phyloP scores from a whole-genome alignment of 2,113 vertebrate genomes.

The Esox niger region DNA sequence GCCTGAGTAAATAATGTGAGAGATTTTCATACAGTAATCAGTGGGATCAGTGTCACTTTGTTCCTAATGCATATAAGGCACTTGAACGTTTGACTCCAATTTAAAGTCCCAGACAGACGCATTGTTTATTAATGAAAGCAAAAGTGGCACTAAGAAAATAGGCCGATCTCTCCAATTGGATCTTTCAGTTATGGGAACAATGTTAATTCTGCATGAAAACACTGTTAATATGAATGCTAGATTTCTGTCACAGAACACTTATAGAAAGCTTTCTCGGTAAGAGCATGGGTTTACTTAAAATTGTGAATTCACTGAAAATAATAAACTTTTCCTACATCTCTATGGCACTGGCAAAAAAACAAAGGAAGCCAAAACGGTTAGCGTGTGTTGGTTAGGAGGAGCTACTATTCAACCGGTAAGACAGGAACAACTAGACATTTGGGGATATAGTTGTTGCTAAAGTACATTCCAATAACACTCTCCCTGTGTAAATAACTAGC shows the following conservation, averaged over 20 bases:
- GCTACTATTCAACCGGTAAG: conserved; percentile 6
- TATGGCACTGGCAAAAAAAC: not conserved
- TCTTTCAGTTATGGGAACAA: not conserved
- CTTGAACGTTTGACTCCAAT: not conserved
- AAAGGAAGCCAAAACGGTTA: not conserved
- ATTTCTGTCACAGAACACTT: too few relatives aligned
- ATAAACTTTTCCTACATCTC: not conserved
- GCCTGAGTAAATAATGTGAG: not conserved
- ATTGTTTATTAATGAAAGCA: not conserved
- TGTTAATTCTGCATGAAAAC: not conserved
- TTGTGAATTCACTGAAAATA: conserved; percentile 1
- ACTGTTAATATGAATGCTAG: too few relatives aligned
- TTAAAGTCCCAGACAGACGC: not conserved
- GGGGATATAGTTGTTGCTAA: not conserved
- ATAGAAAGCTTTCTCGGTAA: too few relatives aligned
- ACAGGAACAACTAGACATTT: conserved; percentile 20
- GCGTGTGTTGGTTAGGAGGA: not conserved
- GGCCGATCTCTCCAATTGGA: not conserved
- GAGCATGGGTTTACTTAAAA: too few relatives aligned
- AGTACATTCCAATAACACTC: not conserved
- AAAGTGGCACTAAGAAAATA: too few relatives aligned
- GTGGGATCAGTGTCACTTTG: not conserved
- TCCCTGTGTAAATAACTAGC: not conserved
- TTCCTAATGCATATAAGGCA: too few relatives aligned
- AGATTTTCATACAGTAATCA: not conserved